Percentiles rank a stretch among this genome's conserved stretches.
Evolutionary conservation across 2,797 vertebrate species (phyloP).

Genomic region (Acomys russatus): DNA sequence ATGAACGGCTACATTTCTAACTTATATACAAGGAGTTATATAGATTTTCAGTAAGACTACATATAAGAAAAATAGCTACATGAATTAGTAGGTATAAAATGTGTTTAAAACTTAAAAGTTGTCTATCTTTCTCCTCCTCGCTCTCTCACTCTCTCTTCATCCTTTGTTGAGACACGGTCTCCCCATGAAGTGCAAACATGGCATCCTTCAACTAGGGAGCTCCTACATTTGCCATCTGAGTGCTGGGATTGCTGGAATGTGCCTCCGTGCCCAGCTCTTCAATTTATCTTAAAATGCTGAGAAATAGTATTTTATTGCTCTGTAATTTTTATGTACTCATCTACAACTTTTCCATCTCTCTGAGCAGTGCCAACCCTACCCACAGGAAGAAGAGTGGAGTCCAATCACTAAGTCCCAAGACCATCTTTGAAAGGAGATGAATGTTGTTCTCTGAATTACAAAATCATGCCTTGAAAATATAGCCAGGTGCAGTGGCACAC

Average conservation of each 20-base stretch:
- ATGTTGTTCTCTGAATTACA: constrained; percentile 50
- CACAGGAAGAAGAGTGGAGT: neutral
- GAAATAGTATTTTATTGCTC: constrained; percentile 25
- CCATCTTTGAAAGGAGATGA: neutral
- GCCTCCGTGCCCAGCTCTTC: neutral
- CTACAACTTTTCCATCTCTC: constrained; percentile 39
- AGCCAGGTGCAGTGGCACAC: no score
- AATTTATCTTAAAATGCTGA: constrained; percentile 42
- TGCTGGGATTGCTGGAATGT: neutral
- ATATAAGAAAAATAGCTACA: constrained; percentile 4
- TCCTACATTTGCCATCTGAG: neutral
- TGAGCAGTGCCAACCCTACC: neutral
- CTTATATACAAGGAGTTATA: neutral
- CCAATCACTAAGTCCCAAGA: constrained; percentile 61
- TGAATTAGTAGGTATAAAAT: constrained; percentile 42
- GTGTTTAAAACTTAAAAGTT: constrained; percentile 21
- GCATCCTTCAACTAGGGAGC: neutral
- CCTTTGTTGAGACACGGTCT: neutral
- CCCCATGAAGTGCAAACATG: neutral
- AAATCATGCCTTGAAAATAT: constrained; percentile 26
- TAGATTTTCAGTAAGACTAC: constrained; percentile 25
- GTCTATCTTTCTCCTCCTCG: neutral
- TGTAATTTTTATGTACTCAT: constrained; percentile 25
- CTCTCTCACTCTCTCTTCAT: neutral
- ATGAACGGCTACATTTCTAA: constrained; percentile 24